Evolutionary conservation across 92 coral and sea anemone species (phyloP), one percentile per base, ranked within the genome.

Genomic region (Phenganax subtilis): DNA sequence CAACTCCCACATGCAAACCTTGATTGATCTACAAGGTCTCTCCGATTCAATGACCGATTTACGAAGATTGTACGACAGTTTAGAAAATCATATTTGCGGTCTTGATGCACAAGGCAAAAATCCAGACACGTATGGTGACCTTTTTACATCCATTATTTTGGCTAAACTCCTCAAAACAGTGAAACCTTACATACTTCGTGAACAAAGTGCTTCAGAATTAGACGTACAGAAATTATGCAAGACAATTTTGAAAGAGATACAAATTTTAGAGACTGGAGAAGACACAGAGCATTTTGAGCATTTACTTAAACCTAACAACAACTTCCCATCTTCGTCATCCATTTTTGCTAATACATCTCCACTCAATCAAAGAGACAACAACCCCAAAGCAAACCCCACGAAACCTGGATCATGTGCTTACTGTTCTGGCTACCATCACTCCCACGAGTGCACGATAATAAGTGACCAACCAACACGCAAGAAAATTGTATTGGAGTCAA

Each of bases 1-100:
- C 12, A 75, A 54, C 52, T 73, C 86, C 6, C 81, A 83, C 27
- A 84, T 77, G 87, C 65, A 25, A n/a, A 84, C 87, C 47, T 37
- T 37, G 47, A 37, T 37, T 1, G 47, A 37, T 37, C 47, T 37
- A 37, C 47, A 2, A 1, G 47, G 3, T 37, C 47, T 37, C 3
- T 1, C 47, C 2, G 47, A 37, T 37, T 60, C 59, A 1, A 54
- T 71, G 12, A 71, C 52, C 16, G 3, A 30, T 71, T 71, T 71
- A 11, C 54, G 54, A 10, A 9, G 76, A 20, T 71, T 71, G 6
- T 71, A 71, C 51, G 76, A 71, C 54, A 71, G 76, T 37, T 10
- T 71, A 20, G 76, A 71, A 29, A 71, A 71, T 31, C 76, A 71
- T 47, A 71, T 82, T 10, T 9, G 80, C n/a, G 80, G 85, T 3